A percentile compares a stretch with the other conserved stretches of the same genome.
phyloP scores from a whole-genome alignment of 2,888 invertebrate species.

The Pseudeuparius sepicola region DNA sequence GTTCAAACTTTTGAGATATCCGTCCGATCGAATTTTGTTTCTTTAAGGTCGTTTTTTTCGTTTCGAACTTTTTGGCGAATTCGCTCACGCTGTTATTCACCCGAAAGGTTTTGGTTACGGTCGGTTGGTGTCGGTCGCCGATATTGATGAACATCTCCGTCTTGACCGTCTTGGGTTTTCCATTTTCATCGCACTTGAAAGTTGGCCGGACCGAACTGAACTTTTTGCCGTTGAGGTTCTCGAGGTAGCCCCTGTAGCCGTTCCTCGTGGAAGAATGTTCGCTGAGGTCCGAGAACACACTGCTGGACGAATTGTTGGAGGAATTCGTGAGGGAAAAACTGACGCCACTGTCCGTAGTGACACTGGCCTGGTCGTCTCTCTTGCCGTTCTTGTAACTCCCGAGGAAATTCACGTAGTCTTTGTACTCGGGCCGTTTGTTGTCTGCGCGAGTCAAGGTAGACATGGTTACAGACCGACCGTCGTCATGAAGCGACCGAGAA shows the following conservation, averaged over 20 bases:
- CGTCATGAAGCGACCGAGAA: too few species aligned
- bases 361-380: conserved; percentile 26
- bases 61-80: conserved; percentile 20
- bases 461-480: too few species aligned
- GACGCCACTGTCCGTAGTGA: conserved; percentile 26
- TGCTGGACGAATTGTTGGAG: conserved; percentile 24
- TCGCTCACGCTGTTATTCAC: conserved; percentile 16
- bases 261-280: conserved; percentile 18
- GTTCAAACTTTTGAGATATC: conserved; percentile 22
- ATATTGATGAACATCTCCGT: conserved; percentile 33
- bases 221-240: conserved; percentile 26
- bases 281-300: conserved; percentile 24
- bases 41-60: conserved; percentile 4
- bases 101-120: conserved; percentile 18
- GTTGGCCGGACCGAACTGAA: conserved; percentile 26
- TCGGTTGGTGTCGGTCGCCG: conserved; percentile 17
- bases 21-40: conserved; percentile 20
- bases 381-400: conserved; percentile 30
- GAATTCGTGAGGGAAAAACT: conserved; percentile 24
- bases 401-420: conserved; percentile 33
- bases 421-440: conserved; percentile 28
- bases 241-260: conserved; percentile 26
- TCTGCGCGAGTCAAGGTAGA: conserved; percentile 20
- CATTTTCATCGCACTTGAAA: conserved; percentile 13
- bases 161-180: conserved; percentile 26